These are phyloP conservation scores for Eupithecia pulchellata DNA, from an alignment of 2,888 invertebrate genomes.

Conservation along the genomic window DNA sequence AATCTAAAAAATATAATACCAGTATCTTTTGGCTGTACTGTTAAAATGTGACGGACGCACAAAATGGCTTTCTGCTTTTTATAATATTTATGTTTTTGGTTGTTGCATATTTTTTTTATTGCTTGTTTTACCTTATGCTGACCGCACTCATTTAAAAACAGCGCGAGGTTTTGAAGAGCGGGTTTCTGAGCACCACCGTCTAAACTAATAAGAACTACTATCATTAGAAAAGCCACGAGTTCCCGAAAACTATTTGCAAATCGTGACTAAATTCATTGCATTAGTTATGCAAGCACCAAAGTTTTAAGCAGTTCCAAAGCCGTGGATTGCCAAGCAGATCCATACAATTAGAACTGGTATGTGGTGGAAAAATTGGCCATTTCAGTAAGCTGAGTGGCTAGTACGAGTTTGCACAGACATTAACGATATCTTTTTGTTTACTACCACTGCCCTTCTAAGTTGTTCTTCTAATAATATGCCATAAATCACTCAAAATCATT, in stretches of 20 bases:
- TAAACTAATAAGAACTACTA: background rate
- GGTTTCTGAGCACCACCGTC: no score
- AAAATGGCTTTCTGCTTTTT: background rate
- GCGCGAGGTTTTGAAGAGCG: no score
- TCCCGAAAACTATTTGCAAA: conserved; percentile 1
- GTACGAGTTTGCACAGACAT: conserved; percentile 19
- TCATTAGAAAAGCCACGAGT: background rate
- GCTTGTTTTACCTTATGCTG: no score
- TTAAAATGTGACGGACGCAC: background rate
- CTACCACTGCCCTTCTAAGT: background rate
- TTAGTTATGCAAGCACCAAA: background rate
- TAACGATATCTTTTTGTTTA: background rate
- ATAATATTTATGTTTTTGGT: no score
- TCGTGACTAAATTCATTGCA: background rate
- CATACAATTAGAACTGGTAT: conserved; percentile 17
- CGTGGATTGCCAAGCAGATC: conserved; percentile 8
- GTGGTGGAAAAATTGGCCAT: conserved; percentile 47
- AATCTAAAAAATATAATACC: no score
- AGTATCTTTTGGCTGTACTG: background rate
- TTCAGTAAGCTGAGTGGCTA: conserved; percentile 39
- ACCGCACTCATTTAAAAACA: no score
- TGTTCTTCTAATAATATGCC: background rate
- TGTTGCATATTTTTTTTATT: no score
- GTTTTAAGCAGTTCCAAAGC: background rate
- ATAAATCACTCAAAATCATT: background rate